Evolutionary conservation across 2,888 invertebrate genomes (phyloP).

Genomic region (Volucella zonaria): DNA sequence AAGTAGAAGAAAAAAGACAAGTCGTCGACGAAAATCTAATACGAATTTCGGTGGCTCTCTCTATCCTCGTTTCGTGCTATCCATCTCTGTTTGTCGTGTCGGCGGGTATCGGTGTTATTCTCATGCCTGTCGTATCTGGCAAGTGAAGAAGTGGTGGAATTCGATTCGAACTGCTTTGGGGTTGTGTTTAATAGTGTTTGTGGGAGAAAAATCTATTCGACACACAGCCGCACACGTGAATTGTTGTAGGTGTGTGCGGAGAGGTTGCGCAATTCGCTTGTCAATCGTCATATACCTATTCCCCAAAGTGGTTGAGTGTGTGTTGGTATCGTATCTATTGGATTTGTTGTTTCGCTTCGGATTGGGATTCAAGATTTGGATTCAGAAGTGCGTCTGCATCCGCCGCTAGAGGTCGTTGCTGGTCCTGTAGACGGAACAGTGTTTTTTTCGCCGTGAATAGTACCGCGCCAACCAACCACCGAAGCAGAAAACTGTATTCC

Average conservation of each 20-base stretch:
- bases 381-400: conserved; percentile 71
- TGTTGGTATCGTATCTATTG: conserved; percentile 33
- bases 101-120: conserved; percentile 6
- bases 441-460: conserved; percentile 34
- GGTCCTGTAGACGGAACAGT: conserved; percentile 18
- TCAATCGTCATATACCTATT: conserved; percentile 19
- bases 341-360: conserved; percentile 1
- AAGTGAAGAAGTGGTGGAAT: conserved; percentile 68
- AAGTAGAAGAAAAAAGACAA: conserved; percentile 31
- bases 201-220: conserved; percentile 40
- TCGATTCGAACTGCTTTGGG: conserved; percentile 11
- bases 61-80: conserved; percentile 41
- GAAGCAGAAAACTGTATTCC: conserved; percentile 64
- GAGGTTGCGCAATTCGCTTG: conserved; percentile 68
- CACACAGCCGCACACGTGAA: conserved; percentile 34
- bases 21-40: conserved; percentile 64
- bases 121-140: conserved; percentile 17
- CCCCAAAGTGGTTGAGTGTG: conserved; percentile 48
- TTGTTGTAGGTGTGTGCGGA: conserved; percentile 29
- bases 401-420: conserved; percentile 70
- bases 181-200: conserved; percentile 9
- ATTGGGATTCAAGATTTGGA: conserved; percentile 5
- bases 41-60: conserved; percentile 60
- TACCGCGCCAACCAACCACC: conserved; percentile 71
- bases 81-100: conserved; percentile 56